Conservation (phyloP, 2,888 invertebrate species). For the Pseudeuparius sepicola region DNA sequence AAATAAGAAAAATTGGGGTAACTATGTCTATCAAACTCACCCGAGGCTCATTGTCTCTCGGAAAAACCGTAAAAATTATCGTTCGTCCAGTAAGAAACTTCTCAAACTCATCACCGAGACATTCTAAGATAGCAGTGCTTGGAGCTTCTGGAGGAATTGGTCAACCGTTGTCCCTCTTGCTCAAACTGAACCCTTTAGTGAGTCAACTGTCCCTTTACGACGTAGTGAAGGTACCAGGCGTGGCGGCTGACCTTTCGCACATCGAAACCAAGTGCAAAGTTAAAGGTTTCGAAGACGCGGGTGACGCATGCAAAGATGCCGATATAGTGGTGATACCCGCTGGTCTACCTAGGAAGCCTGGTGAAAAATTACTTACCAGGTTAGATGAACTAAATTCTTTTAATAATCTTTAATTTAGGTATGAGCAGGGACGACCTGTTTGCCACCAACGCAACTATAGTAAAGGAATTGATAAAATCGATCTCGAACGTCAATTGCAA, state of each 20-base stretch:
- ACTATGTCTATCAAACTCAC: neutral
- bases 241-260: constrained; percentile 42
- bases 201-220: constrained; percentile 69
- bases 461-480: no score
- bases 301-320: constrained; percentile 42
- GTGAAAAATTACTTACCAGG: no score
- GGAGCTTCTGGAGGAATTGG: constrained; percentile 95
- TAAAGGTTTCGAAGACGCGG: constrained; percentile 34
- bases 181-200: constrained; percentile 78
- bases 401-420: no score
- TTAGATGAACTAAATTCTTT: no score
- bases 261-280: constrained; percentile 38
- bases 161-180: constrained; percentile 81
- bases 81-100: neutral
- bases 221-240: constrained; percentile 37
- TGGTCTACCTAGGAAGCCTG: constrained; percentile 49
- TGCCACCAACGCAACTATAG: constrained; percentile 42
- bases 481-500: no score
- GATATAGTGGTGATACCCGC: constrained; percentile 59
- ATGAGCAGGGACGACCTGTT: constrained; percentile 51
- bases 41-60: neutral
- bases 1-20: no score
- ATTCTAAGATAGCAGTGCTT: no score
- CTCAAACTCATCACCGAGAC: neutral
- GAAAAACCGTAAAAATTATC: no score